phyloP scores from a whole-genome alignment of 92 coral and sea anemone genomes.

The Micromussa lordhowensis region DNA sequence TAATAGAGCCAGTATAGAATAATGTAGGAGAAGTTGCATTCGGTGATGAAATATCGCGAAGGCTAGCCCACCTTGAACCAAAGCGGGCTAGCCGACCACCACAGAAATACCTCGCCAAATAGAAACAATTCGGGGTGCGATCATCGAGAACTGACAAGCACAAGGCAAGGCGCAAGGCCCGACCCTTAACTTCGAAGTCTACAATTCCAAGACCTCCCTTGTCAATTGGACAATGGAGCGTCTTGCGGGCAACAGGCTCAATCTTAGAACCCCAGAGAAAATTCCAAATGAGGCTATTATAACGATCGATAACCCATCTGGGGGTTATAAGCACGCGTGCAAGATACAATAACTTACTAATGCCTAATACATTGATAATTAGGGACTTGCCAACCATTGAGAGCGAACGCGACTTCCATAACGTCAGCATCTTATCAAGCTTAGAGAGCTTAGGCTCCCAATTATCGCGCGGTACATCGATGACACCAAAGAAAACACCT shows the following conservation, averaged over 20 bases:
- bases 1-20: no score
- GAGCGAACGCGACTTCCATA: constrained; percentile 20
- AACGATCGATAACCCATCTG: background rate
- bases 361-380: background rate
- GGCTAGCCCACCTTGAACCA: no score
- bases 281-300: background rate
- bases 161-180: constrained; percentile 1
- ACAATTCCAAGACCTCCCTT: constrained; percentile 15
- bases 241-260: no score
- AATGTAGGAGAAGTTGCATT: no score
- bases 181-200: background rate
- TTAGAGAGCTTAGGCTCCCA: background rate
- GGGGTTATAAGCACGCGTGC: constrained; percentile 5
- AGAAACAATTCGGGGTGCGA: no score
- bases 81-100: background rate
- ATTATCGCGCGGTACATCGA: no score
- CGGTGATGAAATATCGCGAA: no score
- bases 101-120: no score
- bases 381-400: constrained; percentile 1
- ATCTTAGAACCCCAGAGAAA: no score
- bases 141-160: no score
- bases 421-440: background rate
- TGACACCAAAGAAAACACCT: no score
- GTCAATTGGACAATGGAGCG: background rate
- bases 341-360: constrained; percentile 18